Base-by-base conservation (phyloP, 64 coral and sea anemone genomes). In the Astreopora myriophthalma region DNA sequence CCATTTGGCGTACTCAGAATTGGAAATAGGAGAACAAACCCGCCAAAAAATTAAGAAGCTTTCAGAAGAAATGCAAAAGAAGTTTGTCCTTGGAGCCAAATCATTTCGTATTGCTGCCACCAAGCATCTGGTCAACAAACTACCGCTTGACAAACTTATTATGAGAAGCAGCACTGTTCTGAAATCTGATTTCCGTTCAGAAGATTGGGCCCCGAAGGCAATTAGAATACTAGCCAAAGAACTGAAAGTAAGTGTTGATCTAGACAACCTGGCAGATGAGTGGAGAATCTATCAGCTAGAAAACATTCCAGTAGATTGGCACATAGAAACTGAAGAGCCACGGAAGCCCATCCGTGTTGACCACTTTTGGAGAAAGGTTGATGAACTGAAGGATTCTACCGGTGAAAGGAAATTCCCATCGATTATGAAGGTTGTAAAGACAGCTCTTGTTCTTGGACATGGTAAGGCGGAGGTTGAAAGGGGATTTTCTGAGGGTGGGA, bases 251-350 rank as follows among this genome's bases (percentile, higher is more conserved):
- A 60, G 84, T 69, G 80, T 92, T 34, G 74, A 92, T 71, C 71
- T 77, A 7, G 84, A 81, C 58, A 77, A 55, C 42, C 81, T 86
- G 83, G 4, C 68, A 69, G 90, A 92, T 86, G 90, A 92, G 84
- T 85, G 90, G 80, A 92, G 38, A 92, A 65, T 86, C 24, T 92
- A 92, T 48, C 90, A 92, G 52, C 70, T 92, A 92, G 69, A 82
- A 80, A 30, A 78, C 78, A 91, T 91, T n/a, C 73, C 88, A 91
- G 88, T 81, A 51, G 66, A 91, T 24, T 91, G 88, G 75, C 22
- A 69, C 33, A 72, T 65, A 49, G 32, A 62, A 71, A 63, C 29
- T 52, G 88, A 90, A 37, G 73, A 90, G 88, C 61, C 88, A 44
- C 38, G 79, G 60, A 90, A 80, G 77, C 75, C 48, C 62, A 75